Evolutionary conservation across 2,888 invertebrate species (phyloP), one percentile per base, ranked within the genome.

Genomic region (Dasysyrphus tricinctus): DNA sequence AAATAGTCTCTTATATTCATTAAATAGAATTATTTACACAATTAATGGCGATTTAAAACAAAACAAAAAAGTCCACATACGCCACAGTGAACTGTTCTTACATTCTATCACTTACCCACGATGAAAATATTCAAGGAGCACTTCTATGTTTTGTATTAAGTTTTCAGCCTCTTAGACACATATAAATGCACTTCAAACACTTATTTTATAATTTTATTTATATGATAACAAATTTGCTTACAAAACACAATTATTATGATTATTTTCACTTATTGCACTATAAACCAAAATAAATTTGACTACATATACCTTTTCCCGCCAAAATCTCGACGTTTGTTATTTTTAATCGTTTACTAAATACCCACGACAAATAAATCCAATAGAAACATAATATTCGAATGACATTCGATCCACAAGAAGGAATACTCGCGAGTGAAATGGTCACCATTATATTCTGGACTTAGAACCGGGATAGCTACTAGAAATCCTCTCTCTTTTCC

Each of bases 371-470:
- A 19, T 24, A 14, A 24, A 24, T 42, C 14, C 1, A 16, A 49
- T 14, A 49, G 9, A 49, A 37, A 47, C 19, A 8, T 51, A 16
- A 14, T 37, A 37, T 19, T 70, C 11, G 19, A 54, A 54, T 39
- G 42, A 63, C 73, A 83, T 47, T 47, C 70, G 69, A 85, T 34
- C 61, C 12, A 39, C 56, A 24, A 69, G 74, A 74, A 34, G 49
- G 77, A 78, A 69, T 57, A 74, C 34, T 69, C 81, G n/a, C 81
- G 69, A 85, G 61, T 85, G 77, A 74, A 49, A 65, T 81, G 81
- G 73, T 73, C 63, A 81, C 56, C 73, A 74, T 39, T 49, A 57
- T 29, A 32, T 37, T 44, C 67, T 81, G 81, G 69, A 85, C 69
- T 85, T 81, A 77, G 81, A 78, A 81, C 74, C 69, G 56, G 85